Percentiles rank a stretch among this genome's conserved stretches.
Evolutionary conservation across 2,888 invertebrate species (phyloP).

Genomic region (Mantis religiosa): DNA sequence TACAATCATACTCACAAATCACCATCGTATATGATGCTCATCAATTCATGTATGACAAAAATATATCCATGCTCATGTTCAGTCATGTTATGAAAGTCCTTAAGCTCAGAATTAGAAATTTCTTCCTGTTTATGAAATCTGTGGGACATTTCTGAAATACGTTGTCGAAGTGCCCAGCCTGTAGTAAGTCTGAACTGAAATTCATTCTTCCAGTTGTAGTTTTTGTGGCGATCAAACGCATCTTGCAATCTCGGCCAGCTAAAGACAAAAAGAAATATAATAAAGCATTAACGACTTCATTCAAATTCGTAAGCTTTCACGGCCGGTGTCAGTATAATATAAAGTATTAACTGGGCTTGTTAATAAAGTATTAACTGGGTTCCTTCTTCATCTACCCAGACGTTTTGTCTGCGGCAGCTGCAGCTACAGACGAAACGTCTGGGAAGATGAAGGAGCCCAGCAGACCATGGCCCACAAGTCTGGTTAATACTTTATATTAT

Average conservation of each 20-base stretch:
- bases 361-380: too few species aligned
- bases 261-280: neutral
- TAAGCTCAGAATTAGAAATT: constrained; percentile 46
- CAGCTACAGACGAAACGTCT: too few species aligned
- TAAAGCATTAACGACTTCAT: too few species aligned
- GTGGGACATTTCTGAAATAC: constrained; percentile 46
- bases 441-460: too few species aligned
- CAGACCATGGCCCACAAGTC: too few species aligned
- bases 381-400: too few species aligned
- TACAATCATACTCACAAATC: constrained; percentile 35
- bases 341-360: too few species aligned
- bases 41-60: constrained; percentile 47
- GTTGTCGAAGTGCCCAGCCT: constrained; percentile 39
- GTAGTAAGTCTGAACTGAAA: constrained; percentile 40
- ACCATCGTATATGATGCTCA: constrained; percentile 37
- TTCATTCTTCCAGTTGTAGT: constrained; percentile 43
- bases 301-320: too few species aligned
- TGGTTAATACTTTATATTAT: too few species aligned
- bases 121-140: constrained; percentile 47
- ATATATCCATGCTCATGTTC: constrained; percentile 45
- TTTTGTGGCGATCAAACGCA: constrained; percentile 39
- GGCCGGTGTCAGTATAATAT: too few species aligned
- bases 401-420: too few species aligned
- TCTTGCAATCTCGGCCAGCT: constrained; percentile 47
- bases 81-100: constrained; percentile 45